phyloP scores from a whole-genome alignment of 2,113 vertebrate genomes.

The Cnemophilus loriae region DNA sequence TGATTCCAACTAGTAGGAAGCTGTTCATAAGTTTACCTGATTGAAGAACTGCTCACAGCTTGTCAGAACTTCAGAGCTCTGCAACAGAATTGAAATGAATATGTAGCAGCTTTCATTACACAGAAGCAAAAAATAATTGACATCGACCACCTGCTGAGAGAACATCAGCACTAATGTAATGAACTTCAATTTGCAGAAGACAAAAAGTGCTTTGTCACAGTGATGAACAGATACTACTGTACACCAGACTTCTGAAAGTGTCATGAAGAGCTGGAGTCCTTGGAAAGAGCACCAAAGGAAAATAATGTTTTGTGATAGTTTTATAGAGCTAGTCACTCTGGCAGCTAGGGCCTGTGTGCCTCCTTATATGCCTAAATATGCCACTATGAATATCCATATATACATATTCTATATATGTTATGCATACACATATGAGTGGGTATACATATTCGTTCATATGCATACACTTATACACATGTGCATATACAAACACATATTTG shows the following conservation, averaged over 20 bases:
- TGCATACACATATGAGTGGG: background rate
- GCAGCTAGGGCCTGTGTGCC: background rate
- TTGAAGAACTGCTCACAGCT: constrained; percentile 59
- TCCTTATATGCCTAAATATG: background rate
- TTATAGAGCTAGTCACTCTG: background rate
- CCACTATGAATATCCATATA: background rate
- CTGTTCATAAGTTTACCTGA: constrained; percentile 52
- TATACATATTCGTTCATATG: background rate
- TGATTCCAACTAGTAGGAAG: constrained; percentile 55
- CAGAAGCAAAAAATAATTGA: constrained; percentile 61
- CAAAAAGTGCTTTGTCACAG: constrained; percentile 4
- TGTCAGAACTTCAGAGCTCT: constrained; percentile 61
- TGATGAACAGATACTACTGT: background rate
- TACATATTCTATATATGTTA: background rate
- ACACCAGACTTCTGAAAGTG: background rate
- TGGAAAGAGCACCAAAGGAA: background rate
- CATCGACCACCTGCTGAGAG: constrained; percentile 55
- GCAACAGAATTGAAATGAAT: constrained; percentile 60
- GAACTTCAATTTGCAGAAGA: constrained; percentile 34
- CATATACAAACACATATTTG: background rate
- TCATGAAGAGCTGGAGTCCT: background rate
- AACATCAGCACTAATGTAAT: constrained; percentile 49
- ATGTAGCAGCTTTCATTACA: constrained; percentile 59
- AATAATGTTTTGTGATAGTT: background rate
- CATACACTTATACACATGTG: background rate